Conservation (phyloP, 1,140 invertebrate species). For the Callitettix versicolor region DNA sequence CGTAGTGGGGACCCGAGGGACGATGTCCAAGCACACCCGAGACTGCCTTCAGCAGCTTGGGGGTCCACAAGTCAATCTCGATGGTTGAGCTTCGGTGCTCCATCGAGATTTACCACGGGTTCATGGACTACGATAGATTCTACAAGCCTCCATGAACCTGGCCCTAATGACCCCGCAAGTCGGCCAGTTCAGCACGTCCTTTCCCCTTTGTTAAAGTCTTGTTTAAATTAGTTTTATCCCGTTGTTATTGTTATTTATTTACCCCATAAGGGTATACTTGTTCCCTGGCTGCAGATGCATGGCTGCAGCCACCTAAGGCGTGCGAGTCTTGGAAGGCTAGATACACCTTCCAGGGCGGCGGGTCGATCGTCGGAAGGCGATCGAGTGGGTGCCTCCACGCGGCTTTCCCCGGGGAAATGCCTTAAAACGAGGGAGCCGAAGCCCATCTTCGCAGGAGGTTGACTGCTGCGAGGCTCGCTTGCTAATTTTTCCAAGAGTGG, state of each 20-base stretch:
- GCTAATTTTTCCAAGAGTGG: neutral
- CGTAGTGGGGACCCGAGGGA: constrained; percentile 29
- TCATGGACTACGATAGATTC: neutral
- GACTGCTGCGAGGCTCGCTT: neutral
- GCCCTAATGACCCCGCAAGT: neutral
- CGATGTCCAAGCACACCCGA: constrained; percentile 25
- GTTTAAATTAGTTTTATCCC: too few species aligned
- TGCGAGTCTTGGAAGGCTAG: neutral
- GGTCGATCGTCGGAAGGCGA: neutral
- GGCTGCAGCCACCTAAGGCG: neutral
- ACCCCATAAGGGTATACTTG: neutral
- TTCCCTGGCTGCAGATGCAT: too few species aligned
- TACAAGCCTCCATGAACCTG: neutral
- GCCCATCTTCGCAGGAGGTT: neutral
- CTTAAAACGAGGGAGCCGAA: neutral
- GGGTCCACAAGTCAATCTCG: constrained; percentile 24
- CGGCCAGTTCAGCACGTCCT: neutral
- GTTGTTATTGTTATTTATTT: too few species aligned
- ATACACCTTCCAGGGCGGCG: neutral
- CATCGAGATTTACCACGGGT: constrained; percentile 1
- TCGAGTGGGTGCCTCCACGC: neutral
- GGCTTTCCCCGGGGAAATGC: constrained; percentile 1
- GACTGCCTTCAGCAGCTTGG: constrained; percentile 19
- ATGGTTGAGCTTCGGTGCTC: neutral
- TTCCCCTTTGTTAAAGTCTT: neutral